Evolutionary conservation across 2,888 invertebrate species (phyloP), one percentile per base, ranked within the genome.

Genomic region (Gastrophysa polygoni): DNA sequence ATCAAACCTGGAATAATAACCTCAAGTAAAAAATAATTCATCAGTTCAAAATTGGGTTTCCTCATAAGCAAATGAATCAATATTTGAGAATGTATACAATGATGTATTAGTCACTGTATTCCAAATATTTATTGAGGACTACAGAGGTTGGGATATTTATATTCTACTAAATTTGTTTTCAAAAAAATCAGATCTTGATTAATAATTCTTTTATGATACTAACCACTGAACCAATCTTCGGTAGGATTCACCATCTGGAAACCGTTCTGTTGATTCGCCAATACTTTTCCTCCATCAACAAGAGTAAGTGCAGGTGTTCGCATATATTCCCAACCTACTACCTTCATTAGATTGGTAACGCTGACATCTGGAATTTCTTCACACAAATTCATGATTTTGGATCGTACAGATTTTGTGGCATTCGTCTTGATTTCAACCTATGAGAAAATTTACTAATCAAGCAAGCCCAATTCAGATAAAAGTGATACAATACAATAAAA

Each of bases 211-310:
- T 7, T 24, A 38, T n/a, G 8, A n/a, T 16, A 47, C 52, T 17
- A 78, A 89, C 91, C 93, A 78, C 93, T 92, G 80, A 93, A 95
- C 92, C 93, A 93, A 68, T 90, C 88, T 71, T 95, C 91, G 0
- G 91, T 91, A 1, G 95, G 95, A 82, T 94, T 93, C 54, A 95
- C 84, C 78, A 89, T 86, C 77, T 94, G 92, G 80, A 94, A 95
- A 49, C 95, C 95, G 71, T 90, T 87, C 79, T 94, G 93, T 75
- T 89, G 85, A 76, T 88, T 86, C 69, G 91, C 88, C 70, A 87
- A 85, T 59, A 86, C 85, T 72, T 87, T 85, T 0, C 92, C 93
- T 20, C 91, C 91, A 77, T 93, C 93, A 63, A 85, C 85, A 11
- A 91, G 75, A 20, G 85, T 84, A 28, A 89, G 80, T 0, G 91